These are phyloP conservation scores for Protonibea diacanthus DNA, from an alignment of 2,797 vertebrate species.

Conservation along the genomic window DNA sequence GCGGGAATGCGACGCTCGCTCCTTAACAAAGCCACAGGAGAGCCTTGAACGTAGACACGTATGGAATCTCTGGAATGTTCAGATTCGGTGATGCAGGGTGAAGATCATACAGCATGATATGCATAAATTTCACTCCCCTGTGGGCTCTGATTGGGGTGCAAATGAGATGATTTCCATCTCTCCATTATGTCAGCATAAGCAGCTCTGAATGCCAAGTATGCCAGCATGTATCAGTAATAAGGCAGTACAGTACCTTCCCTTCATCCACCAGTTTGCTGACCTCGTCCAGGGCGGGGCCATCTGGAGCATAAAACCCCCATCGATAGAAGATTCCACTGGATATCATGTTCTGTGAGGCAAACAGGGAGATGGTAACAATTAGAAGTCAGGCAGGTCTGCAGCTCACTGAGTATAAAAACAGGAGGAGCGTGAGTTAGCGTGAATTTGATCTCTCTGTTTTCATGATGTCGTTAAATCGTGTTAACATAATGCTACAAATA, in stretches of 20 bases:
- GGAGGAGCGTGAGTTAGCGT: background rate
- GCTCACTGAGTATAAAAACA: background rate
- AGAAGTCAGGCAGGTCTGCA: slow-evolving; percentile 12
- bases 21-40: slow-evolving; percentile 56
- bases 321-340: slow-evolving; percentile 93
- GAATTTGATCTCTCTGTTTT: background rate
- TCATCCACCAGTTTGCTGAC: slow-evolving; percentile 88
- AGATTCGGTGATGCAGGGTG: slow-evolving; percentile 15
- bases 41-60: slow-evolving; percentile 51
- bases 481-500: background rate
- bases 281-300: slow-evolving; percentile 89
- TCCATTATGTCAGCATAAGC: slow-evolving; percentile 7
- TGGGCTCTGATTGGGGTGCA: slow-evolving; percentile 32
- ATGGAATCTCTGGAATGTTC: slow-evolving; percentile 64
- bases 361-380: background rate
- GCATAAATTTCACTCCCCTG: slow-evolving; percentile 17
- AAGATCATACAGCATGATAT: slow-evolving; percentile 11
- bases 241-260: slow-evolving; percentile 84
- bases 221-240: slow-evolving; percentile 27
- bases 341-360: slow-evolving; percentile 85
- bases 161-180: slow-evolving; percentile 44
- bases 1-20: slow-evolving; percentile 35
- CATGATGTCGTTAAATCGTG: background rate
- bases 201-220: slow-evolving; percentile 28
- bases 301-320: slow-evolving; percentile 92